phyloP scores from a whole-genome alignment of 2,797 vertebrate genomes.

The Peromyscus attwateri region DNA sequence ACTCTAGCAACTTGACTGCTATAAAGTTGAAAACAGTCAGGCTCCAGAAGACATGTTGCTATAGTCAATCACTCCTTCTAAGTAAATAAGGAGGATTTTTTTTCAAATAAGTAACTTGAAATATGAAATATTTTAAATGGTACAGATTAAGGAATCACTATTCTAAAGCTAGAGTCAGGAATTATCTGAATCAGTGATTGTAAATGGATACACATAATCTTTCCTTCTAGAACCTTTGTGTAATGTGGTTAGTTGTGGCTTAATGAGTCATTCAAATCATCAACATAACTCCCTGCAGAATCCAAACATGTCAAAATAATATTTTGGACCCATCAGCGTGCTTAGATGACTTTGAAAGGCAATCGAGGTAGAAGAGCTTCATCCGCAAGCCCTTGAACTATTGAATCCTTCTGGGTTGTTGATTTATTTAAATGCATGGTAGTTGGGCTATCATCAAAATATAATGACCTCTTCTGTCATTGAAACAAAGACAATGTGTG shows the following conservation, averaged over 20 bases:
- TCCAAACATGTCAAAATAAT: slow-evolving; percentile 36
- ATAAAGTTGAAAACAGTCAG: not conserved
- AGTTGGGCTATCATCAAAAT: slow-evolving; percentile 43
- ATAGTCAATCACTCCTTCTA: not conserved
- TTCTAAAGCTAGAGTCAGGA: not conserved
- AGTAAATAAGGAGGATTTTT: not conserved
- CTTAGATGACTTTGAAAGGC: slow-evolving; percentile 52
- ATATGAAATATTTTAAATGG: slow-evolving; percentile 31
- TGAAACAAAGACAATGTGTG: slow-evolving; percentile 31
- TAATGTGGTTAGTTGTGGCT: not conserved
- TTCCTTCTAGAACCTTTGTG: slow-evolving; percentile 16
- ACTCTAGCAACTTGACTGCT: slow-evolving; percentile 40
- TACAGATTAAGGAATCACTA: not conserved
- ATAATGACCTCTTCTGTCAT: slow-evolving; percentile 16
- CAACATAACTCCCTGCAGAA: not conserved
- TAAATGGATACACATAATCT: not conserved
- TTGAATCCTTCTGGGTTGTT: slow-evolving; percentile 47
- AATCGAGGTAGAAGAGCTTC: not conserved
- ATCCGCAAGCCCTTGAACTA: slow-evolving; percentile 51
- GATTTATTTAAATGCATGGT: slow-evolving; percentile 63
- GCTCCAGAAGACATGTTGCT: not conserved
- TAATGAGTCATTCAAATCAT: slow-evolving; percentile 30
- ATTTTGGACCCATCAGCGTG: slow-evolving; percentile 26
- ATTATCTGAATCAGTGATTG: not conserved
- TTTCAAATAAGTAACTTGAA: slow-evolving; percentile 45